phyloP scores from a whole-genome alignment of 2,888 invertebrate genomes.

The Microdon myrmicae region DNA sequence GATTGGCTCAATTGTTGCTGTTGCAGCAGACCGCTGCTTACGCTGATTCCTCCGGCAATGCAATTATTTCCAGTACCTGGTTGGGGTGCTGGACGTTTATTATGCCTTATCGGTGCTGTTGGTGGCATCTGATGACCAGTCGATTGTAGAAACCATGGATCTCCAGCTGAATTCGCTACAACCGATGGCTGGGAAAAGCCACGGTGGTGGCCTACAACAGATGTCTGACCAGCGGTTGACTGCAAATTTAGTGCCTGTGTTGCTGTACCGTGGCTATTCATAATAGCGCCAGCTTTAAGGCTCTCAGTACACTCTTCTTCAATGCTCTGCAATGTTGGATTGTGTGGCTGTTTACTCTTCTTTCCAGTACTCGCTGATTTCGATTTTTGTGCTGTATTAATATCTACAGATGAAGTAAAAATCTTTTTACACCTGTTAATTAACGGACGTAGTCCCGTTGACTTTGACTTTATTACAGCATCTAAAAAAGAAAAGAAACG shows the following conservation, averaged over 20 bases:
- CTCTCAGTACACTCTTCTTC: constrained; percentile 32
- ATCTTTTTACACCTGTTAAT: constrained; percentile 44
- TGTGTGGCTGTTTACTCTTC: too few relatives aligned
- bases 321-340: constrained; percentile 15
- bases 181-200: constrained; percentile 67
- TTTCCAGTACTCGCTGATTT: too few relatives aligned
- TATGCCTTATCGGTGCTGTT: constrained; percentile 67
- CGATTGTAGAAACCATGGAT: constrained; percentile 68
- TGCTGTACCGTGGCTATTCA: constrained; percentile 67
- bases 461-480: constrained; percentile 36
- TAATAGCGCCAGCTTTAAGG: constrained; percentile 57
- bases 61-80: constrained; percentile 56
- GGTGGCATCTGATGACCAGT: constrained; percentile 68
- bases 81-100: constrained; percentile 68
- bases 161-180: constrained; percentile 62
- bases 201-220: constrained; percentile 67
- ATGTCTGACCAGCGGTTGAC: constrained; percentile 64
- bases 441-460: constrained; percentile 39
- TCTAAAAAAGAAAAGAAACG: constrained; percentile 19
- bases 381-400: constrained; percentile 6
- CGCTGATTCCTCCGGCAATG: constrained; percentile 53
- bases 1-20: constrained; percentile 66
- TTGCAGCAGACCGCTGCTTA: constrained; percentile 56
- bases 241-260: constrained; percentile 60
- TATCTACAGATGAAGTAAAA: constrained; percentile 22